These are phyloP conservation scores for Rhopilema esculentum DNA, from an alignment of 30 jellyfish, hydroid and myxozoan genomes.

Conservation along the genomic window DNA sequence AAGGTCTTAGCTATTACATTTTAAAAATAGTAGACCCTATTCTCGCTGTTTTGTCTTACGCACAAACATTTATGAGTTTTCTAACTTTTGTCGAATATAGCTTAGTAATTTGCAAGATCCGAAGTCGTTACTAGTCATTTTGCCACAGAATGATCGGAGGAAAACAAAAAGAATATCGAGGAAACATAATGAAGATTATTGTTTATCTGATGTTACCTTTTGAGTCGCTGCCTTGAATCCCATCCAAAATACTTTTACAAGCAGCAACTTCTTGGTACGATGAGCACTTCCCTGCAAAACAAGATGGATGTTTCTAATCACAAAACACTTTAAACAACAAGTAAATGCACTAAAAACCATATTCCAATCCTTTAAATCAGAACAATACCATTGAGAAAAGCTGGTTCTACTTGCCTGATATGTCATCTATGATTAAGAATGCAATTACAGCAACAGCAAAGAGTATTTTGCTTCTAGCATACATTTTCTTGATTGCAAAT, in stretches of 20 bases:
- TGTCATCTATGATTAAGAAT: background rate
- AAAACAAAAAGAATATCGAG: too few species aligned
- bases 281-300: slow-evolving; percentile 41
- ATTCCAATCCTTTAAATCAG: background rate
- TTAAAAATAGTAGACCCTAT: too few species aligned
- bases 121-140: too few species aligned
- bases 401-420: background rate
- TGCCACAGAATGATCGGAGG: too few species aligned
- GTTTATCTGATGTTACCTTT: slow-evolving; percentile 37
- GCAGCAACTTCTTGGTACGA: slow-evolving; percentile 25
- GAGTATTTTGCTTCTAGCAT: background rate
- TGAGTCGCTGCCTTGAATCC: background rate
- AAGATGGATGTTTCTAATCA: background rate
- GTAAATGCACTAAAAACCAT: background rate
- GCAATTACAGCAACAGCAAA: background rate
- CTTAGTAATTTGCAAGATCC: too few species aligned
- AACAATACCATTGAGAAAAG: background rate
- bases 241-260: slow-evolving; percentile 51
- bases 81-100: too few species aligned
- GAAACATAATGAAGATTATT: background rate
- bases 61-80: too few species aligned
- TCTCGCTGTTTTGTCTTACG: too few species aligned
- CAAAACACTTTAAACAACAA: background rate
- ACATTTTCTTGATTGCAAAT: background rate
- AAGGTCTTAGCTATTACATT: too few species aligned